Percentiles rank a stretch among this genome's conserved stretches.
phyloP scores from a whole-genome alignment of 2,888 invertebrate genomes.

The Cybosia mesomella region DNA sequence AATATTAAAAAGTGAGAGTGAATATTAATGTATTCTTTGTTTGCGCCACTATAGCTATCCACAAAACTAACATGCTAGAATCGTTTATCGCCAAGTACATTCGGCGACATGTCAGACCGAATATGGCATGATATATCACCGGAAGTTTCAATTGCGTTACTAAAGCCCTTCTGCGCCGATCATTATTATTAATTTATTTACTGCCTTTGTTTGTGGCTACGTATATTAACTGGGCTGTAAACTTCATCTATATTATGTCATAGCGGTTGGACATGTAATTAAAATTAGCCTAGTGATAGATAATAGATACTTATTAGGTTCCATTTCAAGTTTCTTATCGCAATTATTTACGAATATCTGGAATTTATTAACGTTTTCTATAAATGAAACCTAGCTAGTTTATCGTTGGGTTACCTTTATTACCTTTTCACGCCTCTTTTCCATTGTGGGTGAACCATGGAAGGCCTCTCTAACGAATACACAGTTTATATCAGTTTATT shows the following conservation, averaged over 20 bases:
- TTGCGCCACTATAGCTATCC: no score
- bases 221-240: slow-evolving; percentile 33
- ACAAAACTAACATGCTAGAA: background rate
- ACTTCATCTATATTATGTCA: slow-evolving; percentile 26
- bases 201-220: slow-evolving; percentile 57
- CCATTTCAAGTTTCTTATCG: background rate
- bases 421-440: no score
- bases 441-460: no score
- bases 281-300: background rate
- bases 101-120: slow-evolving; percentile 35
- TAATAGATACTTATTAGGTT: background rate
- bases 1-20: no score
- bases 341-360: no score
- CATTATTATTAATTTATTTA: slow-evolving; percentile 60
- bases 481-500: no score
- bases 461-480: no score
- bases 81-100: background rate
- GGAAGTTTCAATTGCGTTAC: slow-evolving; percentile 77
- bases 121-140: slow-evolving; percentile 51
- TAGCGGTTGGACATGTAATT: background rate
- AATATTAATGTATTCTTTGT: no score
- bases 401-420: no score
- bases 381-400: no score
- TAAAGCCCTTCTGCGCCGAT: slow-evolving; percentile 65
- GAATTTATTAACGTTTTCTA: no score